Conservation (phyloP, 2,888 invertebrate genomes). For the Pecten maximus region DNA sequence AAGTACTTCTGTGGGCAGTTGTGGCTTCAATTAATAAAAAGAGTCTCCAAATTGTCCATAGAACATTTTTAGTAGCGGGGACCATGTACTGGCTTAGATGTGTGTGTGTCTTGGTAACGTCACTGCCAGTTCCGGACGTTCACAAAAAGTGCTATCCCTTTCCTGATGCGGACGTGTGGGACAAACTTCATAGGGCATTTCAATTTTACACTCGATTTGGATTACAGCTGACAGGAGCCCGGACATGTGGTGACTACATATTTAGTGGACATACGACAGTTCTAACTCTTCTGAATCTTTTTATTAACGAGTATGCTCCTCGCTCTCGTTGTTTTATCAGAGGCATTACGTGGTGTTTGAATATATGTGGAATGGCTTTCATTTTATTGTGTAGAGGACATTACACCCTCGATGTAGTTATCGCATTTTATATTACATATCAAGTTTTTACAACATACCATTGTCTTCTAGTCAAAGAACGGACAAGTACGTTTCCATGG, state of each 20-base stretch:
- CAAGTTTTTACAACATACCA: neutral
- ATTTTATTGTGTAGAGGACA: conserved; percentile 16
- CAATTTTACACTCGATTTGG: neutral
- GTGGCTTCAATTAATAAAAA: neutral
- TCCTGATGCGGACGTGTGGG: neutral
- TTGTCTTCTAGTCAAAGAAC: neutral
- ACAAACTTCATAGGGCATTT: neutral
- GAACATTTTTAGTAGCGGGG: conserved; percentile 41
- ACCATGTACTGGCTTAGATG: conserved; percentile 44
- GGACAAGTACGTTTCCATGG: neutral
- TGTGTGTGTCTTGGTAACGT: conserved; percentile 41
- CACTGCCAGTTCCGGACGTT: conserved; percentile 46
- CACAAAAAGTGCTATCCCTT: conserved; percentile 40
- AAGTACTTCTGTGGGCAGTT: neutral
- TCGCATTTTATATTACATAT: conserved; percentile 31
- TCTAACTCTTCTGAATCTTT: neutral
- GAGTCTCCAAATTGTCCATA: neutral
- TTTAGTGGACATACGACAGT: conserved; percentile 35
- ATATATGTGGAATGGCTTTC: conserved; percentile 27
- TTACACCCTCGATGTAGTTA: neutral
- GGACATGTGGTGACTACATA: conserved; percentile 8
- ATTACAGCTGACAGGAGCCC: neutral
- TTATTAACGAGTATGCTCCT: conserved; percentile 11
- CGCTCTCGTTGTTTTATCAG: neutral
- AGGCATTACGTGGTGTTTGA: conserved; percentile 5